phyloP scores from a whole-genome alignment of 2,113 vertebrate genomes.

The Tenrec ecaudatus region DNA sequence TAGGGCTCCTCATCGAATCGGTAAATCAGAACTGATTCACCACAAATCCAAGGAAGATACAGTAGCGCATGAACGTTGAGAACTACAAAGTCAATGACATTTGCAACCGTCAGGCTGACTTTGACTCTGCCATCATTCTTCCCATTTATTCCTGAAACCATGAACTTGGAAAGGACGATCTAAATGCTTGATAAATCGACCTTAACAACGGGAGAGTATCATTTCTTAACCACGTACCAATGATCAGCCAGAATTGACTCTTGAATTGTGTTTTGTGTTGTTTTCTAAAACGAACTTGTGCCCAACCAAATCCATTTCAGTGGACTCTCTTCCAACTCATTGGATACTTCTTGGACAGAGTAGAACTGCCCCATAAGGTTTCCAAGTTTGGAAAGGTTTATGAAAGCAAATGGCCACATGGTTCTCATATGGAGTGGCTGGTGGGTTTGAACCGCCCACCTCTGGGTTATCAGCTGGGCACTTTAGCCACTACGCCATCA shows the following conservation, averaged over 20 bases:
- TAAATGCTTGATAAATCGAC: neutral
- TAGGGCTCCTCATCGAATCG: too few species aligned
- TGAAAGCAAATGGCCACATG: neutral
- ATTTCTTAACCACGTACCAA: neutral
- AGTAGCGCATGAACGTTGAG: neutral
- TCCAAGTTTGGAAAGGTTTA: neutral
- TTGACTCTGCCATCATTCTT: neutral
- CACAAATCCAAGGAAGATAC: neutral
- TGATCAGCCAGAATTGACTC: too few species aligned
- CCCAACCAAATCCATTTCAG: neutral
- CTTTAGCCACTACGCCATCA: neutral
- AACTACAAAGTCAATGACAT: neutral
- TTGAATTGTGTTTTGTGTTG: neutral
- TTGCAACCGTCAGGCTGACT: neutral
- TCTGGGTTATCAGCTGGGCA: neutral
- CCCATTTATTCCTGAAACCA: constrained; percentile 7
- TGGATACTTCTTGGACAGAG: neutral
- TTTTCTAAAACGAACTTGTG: neutral
- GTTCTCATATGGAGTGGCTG: neutral
- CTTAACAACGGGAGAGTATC: neutral
- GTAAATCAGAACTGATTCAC: neutral
- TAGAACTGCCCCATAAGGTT: neutral
- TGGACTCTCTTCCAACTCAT: neutral
- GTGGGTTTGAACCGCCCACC: neutral
- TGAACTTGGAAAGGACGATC: neutral